phyloP scores from a whole-genome alignment of 1,140 invertebrate genomes.

The Platyscapa corneri region DNA sequence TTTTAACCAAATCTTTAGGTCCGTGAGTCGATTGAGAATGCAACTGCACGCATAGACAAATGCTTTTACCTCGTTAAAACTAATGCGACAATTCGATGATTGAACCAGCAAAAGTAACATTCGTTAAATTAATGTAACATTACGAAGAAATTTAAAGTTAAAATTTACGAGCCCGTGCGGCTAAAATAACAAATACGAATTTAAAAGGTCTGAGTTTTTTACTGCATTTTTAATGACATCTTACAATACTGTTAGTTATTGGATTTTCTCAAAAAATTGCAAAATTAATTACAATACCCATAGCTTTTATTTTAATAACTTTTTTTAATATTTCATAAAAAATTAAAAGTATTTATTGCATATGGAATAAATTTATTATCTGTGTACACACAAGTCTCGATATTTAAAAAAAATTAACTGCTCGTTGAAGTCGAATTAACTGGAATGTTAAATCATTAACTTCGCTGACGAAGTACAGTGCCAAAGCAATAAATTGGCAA shows the following conservation, averaged over 20 bases:
- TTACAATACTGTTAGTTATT: not conserved
- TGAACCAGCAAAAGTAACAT: not conserved
- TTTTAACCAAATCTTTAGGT: not conserved
- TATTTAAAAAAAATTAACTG: constrained; percentile 29
- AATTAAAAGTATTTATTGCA: constrained; percentile 20
- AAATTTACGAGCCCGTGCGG: not conserved
- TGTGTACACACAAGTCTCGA: constrained; percentile 24
- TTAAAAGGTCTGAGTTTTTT: no score
- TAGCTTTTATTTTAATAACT: constrained; percentile 18
- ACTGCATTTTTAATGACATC: not conserved
- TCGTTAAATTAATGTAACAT: not conserved
- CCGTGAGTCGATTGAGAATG: no score
- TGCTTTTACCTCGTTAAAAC: not conserved
- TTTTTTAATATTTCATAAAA: constrained; percentile 5
- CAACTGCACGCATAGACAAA: no score
- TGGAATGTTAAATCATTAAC: constrained; percentile 51
- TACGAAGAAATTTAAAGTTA: not conserved
- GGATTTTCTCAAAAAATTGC: not conserved
- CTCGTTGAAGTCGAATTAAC: constrained; percentile 35
- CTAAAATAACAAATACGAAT: no score
- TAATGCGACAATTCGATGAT: not conserved
- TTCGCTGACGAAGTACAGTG: constrained; percentile 46
- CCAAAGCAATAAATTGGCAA: constrained; percentile 46
- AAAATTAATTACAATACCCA: constrained; percentile 6
- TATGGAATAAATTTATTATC: constrained; percentile 40